phyloP scores from a whole-genome alignment of 2,888 invertebrate species.

The Zaprionus obscuricornis region DNA sequence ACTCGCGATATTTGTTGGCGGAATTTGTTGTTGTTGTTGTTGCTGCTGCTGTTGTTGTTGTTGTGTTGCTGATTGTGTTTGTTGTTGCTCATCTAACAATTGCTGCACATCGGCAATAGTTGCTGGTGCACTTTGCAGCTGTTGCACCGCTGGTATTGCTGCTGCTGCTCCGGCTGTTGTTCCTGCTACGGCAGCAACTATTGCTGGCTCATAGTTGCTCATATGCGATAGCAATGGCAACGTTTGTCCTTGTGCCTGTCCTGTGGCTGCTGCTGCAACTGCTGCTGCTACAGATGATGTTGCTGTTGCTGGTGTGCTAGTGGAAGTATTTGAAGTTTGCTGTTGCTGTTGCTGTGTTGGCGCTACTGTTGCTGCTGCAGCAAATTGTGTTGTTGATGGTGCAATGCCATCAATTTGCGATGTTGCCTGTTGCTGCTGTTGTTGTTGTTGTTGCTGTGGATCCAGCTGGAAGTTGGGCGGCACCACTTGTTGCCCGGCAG shows the following conservation, averaged over 20 bases:
- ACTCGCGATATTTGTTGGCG: conserved; percentile 76
- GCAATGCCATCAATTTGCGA: conserved; percentile 80
- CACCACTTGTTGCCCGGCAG: conserved; percentile 50
- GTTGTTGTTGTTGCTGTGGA: conserved; percentile 45
- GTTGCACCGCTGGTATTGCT: conserved; percentile 33
- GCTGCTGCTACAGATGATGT: conserved; percentile 44
- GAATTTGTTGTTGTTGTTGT: conserved; percentile 54
- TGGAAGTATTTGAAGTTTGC: conserved; percentile 77
- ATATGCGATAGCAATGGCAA: conserved; percentile 79
- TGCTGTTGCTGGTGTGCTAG: conserved; percentile 48
- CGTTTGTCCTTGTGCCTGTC: conserved; percentile 76
- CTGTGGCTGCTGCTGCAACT: conserved; percentile 39
- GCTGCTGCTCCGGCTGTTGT: conserved; percentile 46
- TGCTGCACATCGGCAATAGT: conserved; percentile 79
- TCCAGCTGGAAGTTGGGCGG: conserved; percentile 62
- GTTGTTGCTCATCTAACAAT: conserved; percentile 52
- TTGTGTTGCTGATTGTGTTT: conserved; percentile 33
- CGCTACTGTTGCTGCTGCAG: conserved; percentile 27
- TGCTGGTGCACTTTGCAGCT: conserved; percentile 77
- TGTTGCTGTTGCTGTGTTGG: conserved; percentile 9
- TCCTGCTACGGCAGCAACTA: conserved; percentile 26
- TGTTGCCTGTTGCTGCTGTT: conserved; percentile 67
- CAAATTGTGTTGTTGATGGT: conserved; percentile 33
- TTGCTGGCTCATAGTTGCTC: conserved; percentile 64
- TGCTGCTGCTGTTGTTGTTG: conserved; percentile 36